phyloP scores from a whole-genome alignment of 2,113 vertebrate genomes.

The Pteruthius melanotis region DNA sequence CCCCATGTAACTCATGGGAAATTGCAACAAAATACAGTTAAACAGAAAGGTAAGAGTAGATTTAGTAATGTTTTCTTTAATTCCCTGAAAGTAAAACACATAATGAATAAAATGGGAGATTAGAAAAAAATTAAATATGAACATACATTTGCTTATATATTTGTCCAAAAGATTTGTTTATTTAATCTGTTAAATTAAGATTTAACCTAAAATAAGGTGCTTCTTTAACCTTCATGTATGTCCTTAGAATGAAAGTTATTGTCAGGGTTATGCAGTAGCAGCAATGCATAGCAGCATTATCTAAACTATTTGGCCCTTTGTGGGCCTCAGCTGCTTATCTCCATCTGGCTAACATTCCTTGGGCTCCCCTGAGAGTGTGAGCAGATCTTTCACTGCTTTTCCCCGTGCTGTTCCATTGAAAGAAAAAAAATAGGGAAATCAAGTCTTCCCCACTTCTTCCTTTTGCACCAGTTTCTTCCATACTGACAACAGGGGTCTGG shows the following conservation, averaged over 20 bases:
- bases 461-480: background rate
- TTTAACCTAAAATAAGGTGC: no score
- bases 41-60: background rate
- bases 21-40: background rate
- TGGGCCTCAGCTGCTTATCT: slow-evolving; percentile 31
- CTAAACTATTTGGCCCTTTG: slow-evolving; percentile 37
- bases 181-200: background rate
- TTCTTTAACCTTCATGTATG: slow-evolving; percentile 19
- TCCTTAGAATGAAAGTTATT: background rate
- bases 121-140: background rate
- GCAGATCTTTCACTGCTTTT: background rate
- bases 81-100: background rate
- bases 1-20: background rate
- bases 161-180: background rate
- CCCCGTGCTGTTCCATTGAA: background rate
- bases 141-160: background rate
- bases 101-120: background rate
- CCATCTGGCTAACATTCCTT: background rate
- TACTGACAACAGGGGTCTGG: background rate
- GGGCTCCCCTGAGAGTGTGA: background rate
- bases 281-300: slow-evolving; percentile 20
- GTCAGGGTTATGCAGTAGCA: background rate
- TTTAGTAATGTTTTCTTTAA: background rate
- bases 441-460: background rate
- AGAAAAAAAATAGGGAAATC: background rate